phyloP scores from a whole-genome alignment of 2,113 vertebrate genomes.

The Tympanuchus pallidicinctus region DNA sequence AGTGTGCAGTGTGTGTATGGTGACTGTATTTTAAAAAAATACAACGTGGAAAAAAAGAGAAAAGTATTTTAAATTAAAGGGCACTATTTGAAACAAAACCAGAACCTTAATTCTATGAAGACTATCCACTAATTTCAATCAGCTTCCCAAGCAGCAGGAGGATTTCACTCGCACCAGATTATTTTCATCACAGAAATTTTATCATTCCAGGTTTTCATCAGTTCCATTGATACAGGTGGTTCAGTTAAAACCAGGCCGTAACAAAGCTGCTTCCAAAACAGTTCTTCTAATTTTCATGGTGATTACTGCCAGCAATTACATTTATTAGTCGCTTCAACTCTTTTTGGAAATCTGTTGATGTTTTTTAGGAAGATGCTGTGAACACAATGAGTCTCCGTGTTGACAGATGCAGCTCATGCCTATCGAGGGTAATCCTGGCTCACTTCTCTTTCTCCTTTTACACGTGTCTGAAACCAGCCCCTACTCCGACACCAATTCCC shows the following conservation, averaged over 20 bases:
- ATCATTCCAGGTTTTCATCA: neutral
- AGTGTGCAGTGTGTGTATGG: neutral
- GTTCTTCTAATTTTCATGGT: neutral
- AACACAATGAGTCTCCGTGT: neutral
- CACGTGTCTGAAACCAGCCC: neutral
- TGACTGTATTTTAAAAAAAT: neutral
- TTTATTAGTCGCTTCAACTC: neutral
- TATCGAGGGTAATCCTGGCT: neutral
- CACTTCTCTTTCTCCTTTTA: neutral
- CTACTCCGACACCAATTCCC: neutral
- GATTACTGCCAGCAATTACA: neutral
- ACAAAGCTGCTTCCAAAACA: neutral
- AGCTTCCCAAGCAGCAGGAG: neutral
- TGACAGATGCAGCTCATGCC: neutral
- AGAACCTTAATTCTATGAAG: neutral
- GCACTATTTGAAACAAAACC: neutral
- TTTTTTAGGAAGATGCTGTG: neutral
- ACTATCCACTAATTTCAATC: neutral
- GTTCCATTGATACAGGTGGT: neutral
- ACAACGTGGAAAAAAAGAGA: neutral
- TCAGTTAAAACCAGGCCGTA: neutral
- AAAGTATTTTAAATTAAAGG: neutral
- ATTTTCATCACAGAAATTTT: neutral
- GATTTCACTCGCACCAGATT: neutral
- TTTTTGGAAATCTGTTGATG: neutral